phyloP scores from a whole-genome alignment of 2,113 vertebrate species.

The Oreocharis arfaki region DNA sequence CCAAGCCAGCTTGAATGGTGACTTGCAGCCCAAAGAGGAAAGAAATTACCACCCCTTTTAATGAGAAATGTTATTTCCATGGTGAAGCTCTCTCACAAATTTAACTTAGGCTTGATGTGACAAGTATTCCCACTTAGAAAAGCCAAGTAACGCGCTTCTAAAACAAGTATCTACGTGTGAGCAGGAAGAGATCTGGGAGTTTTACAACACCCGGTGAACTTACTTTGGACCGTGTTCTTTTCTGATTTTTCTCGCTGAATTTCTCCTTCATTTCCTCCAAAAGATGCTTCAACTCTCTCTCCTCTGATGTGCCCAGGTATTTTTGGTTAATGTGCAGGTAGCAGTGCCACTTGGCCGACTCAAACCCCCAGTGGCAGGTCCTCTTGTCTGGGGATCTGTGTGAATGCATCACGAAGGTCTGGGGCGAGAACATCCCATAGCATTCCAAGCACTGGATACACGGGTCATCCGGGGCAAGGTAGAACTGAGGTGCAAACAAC shows the following conservation, averaged over 20 bases:
- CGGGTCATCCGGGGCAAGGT: slow-evolving; percentile 85
- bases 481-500: slow-evolving; percentile 92
- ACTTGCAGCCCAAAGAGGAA: background rate
- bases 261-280: slow-evolving; percentile 96
- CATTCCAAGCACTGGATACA: slow-evolving; percentile 97
- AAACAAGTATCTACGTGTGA: background rate
- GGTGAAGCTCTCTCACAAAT: slow-evolving; percentile 1
- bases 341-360: slow-evolving; percentile 96
- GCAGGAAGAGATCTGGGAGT: background rate
- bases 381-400: slow-evolving; percentile 96
- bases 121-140: slow-evolving; percentile 3
- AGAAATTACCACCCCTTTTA: background rate
- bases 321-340: slow-evolving; percentile 95
- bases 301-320: slow-evolving; percentile 85
- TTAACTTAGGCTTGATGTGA: slow-evolving; percentile 18
- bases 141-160: background rate
- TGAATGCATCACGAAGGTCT: slow-evolving; percentile 98
- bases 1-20: background rate
- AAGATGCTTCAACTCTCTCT: slow-evolving; percentile 83
- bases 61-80: slow-evolving; percentile 23
- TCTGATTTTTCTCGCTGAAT: slow-evolving; percentile 83
- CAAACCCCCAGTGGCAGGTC: slow-evolving; percentile 99
- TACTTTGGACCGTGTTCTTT: slow-evolving; percentile 86
- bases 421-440: slow-evolving; percentile 92
- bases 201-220: slow-evolving; percentile 62